Evolutionary conservation across 2,797 vertebrate species (phyloP), one percentile per base, ranked within the genome.

Genomic region (Crypturellus tataupa): DNA sequence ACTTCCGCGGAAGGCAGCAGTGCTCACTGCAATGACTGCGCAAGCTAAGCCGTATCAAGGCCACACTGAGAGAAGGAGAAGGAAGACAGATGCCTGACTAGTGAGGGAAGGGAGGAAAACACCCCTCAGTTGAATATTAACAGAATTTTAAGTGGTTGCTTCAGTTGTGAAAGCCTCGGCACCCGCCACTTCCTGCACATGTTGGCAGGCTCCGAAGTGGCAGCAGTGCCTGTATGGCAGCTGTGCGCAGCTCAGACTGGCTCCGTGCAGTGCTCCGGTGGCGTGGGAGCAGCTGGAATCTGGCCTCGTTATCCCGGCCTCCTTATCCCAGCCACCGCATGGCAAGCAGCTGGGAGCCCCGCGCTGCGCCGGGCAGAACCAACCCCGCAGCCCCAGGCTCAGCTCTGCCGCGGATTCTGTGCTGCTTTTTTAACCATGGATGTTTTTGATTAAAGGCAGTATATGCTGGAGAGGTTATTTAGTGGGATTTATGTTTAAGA

Each of bases 171-270:
- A 90, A 91, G 47, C 72, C 33, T 71, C 53, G 49, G 51, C 79
- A 71, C 64, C 69, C 67, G 71, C 85, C 58, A 27, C 71, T 95
- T 95, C 89, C 84, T 95, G 93, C 83, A 59, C 90, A 75, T 27
- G 49, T 58, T 87, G 44, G 12, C 9, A 42, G 60, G 11, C 59
- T 18, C 42, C 68, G 79, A 46, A 8, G 65, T 9, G 53, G 67
- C 68, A 92, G 67, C 65, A 87, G 85, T 55, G 8, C 69, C 78
- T 91, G 88, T 96, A 87, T 95, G 94, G 91, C 90, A 91, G 35
- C 85, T 87, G 86, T 95, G 92, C 92, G 46, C 79, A 70, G 85
- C 12, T 89, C 70, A 9, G 70, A 4, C 83, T 79, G 79, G 16
- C 81, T 95, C 69, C n/a, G 0, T 33, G 47, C 75, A 69, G 2